A percentile compares a stretch with the other conserved stretches of the same genome.
These are phyloP conservation scores for Pangasius larnaudii DNA, from an alignment of 2,797 vertebrate genomes.

Conservation along the genomic window DNA sequence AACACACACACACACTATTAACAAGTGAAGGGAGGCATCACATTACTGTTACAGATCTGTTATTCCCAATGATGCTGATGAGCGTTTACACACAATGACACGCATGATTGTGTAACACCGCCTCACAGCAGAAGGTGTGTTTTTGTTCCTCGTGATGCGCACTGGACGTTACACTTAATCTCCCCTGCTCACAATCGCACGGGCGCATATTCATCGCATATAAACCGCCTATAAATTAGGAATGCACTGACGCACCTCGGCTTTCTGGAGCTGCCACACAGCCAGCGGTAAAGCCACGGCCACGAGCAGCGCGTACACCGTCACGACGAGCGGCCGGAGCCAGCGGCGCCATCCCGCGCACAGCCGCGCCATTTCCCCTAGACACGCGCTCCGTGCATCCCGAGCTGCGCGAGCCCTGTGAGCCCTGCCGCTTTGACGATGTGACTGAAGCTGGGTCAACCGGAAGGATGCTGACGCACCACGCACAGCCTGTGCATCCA, in stretches of 20 bases:
- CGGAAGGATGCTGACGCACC: conserved; percentile 31
- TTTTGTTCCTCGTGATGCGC: not conserved
- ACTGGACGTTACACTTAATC: not conserved
- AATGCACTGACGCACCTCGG: conserved; percentile 77
- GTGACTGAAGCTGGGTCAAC: not conserved
- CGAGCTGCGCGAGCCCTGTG: not conserved
- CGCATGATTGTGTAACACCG: not conserved
- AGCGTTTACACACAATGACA: not conserved
- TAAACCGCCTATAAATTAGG: not conserved
- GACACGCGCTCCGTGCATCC: conserved; percentile 5
- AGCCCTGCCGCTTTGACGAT: not conserved
- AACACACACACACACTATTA: conserved; percentile 10
- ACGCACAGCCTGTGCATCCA: not conserved
- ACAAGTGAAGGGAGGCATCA: not conserved
- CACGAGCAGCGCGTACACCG: conserved; percentile 84
- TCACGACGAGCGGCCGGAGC: conserved; percentile 90
- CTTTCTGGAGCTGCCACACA: conserved; percentile 90
- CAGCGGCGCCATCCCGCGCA: conserved; percentile 92
- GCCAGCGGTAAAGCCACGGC: conserved; percentile 86
- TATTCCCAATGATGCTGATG: not conserved
- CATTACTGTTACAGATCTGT: not conserved
- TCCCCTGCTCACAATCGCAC: not conserved
- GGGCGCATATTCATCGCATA: not conserved
- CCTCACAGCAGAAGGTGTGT: not conserved
- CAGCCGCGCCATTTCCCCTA: conserved; percentile 85